These are phyloP conservation scores for Leucophenga montana DNA, from an alignment of 2,888 invertebrate genomes.

Conservation along the genomic window DNA sequence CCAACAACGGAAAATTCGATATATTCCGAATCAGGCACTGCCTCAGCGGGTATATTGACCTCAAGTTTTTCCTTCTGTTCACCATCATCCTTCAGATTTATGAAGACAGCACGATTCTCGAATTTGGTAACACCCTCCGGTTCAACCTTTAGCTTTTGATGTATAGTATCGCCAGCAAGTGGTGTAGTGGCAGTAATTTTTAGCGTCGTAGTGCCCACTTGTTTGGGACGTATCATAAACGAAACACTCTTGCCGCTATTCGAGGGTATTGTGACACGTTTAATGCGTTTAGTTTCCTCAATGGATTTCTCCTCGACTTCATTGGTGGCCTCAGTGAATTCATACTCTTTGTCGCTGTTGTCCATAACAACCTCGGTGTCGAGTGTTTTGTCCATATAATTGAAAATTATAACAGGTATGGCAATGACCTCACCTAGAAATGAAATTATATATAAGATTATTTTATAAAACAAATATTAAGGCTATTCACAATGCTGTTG, in stretches of 20 bases:
- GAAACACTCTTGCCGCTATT: conserved; percentile 86
- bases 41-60: conserved; percentile 83
- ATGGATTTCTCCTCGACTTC: conserved; percentile 81
- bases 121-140: conserved; percentile 86
- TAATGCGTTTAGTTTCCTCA: conserved; percentile 64
- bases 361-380: conserved; percentile 88
- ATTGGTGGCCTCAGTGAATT: conserved; percentile 86
- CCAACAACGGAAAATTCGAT: conserved; percentile 81
- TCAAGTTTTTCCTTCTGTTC: conserved; percentile 77
- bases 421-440: conserved; percentile 88
- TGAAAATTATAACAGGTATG: conserved; percentile 90
- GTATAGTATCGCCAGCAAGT: conserved; percentile 85
- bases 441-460: background rate
- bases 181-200: conserved; percentile 84
- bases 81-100: conserved; percentile 78
- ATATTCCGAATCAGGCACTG: conserved; percentile 82
- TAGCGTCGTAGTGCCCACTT: conserved; percentile 82
- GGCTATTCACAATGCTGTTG: no score
- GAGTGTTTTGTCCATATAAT: conserved; percentile 86
- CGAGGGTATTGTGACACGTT: conserved; percentile 78
- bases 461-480: background rate
- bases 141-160: conserved; percentile 83
- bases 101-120: conserved; percentile 81
- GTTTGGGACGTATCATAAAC: conserved; percentile 86
- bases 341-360: conserved; percentile 85